phyloP scores from a whole-genome alignment of 2,113 vertebrate genomes.

The Gymnorhina tibicen region DNA sequence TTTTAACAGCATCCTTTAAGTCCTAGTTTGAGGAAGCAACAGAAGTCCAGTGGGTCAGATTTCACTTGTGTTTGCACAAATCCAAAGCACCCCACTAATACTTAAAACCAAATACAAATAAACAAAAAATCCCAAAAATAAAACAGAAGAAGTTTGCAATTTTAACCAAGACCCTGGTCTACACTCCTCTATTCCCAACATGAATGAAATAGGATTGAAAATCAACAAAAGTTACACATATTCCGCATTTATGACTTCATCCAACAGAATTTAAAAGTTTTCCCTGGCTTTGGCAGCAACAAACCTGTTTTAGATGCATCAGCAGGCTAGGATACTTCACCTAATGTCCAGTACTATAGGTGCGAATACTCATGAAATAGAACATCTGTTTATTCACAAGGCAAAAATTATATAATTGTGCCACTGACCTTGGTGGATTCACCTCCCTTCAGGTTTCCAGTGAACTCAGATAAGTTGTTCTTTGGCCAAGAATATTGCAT shows the following conservation, averaged over 20 bases:
- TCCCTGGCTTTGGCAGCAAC: background rate
- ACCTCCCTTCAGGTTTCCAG: slow-evolving; percentile 15
- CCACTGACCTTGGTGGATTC: slow-evolving; percentile 13
- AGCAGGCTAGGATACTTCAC: background rate
- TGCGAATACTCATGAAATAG: slow-evolving; percentile 24
- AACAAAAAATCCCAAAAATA: background rate
- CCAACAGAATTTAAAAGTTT: background rate
- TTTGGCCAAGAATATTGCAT: slow-evolving; percentile 29
- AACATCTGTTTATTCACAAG: slow-evolving; percentile 39
- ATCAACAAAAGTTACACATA: background rate
- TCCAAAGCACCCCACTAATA: background rate
- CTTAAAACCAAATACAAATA: background rate
- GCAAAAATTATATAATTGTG: slow-evolving; percentile 12
- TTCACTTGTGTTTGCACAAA: background rate
- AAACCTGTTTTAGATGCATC: background rate
- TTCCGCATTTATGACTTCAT: background rate
- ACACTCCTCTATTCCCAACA: background rate
- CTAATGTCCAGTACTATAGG: background rate
- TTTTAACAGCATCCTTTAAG: background rate
- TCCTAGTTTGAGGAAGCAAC: background rate
- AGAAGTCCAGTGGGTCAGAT: background rate
- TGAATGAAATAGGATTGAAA: background rate
- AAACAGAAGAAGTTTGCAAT: fast-evolving
- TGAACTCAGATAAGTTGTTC: slow-evolving; percentile 7
- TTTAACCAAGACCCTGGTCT: background rate